Evolutionary conservation across 2,797 vertebrate species (phyloP).

Genomic region (Sylvilagus floridanus): DNA sequence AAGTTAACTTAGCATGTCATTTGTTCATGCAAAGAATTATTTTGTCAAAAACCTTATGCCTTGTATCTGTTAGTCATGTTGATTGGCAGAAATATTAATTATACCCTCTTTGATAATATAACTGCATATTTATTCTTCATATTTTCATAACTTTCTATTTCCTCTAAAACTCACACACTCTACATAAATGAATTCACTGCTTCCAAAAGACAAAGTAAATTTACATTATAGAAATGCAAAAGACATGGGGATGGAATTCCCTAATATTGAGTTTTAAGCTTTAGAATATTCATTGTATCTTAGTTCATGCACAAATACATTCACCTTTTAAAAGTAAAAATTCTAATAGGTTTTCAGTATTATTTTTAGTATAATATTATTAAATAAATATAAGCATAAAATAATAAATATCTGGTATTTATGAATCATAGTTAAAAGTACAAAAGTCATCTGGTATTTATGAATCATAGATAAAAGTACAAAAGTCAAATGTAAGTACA

Average conservation of each 20-base stretch:
- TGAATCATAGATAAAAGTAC: background rate
- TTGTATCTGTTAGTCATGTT: background rate
- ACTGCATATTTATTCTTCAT: conserved; percentile 6
- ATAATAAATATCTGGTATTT: background rate
- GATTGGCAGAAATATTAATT: background rate
- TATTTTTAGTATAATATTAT: background rate
- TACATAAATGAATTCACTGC: background rate
- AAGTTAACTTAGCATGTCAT: conserved; percentile 44
- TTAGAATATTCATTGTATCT: background rate
- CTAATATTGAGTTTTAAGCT: background rate
- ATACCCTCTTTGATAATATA: background rate
- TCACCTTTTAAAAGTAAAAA: background rate
- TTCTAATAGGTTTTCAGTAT: background rate
- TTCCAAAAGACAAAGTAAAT: conserved; percentile 19
- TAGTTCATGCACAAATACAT: background rate
- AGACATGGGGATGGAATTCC: background rate
- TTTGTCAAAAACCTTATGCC: conserved; percentile 53
- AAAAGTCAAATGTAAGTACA: conserved; percentile 26
- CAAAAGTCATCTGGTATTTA: background rate
- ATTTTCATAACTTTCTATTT: conserved; percentile 12
- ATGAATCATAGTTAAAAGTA: background rate
- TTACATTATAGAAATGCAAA: conserved; percentile 29
- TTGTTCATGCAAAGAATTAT: conserved; percentile 61
- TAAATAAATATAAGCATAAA: conserved; percentile 25
- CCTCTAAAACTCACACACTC: background rate